phyloP scores from a whole-genome alignment of 2,113 vertebrate species.

The Tylochromis polylepis region DNA sequence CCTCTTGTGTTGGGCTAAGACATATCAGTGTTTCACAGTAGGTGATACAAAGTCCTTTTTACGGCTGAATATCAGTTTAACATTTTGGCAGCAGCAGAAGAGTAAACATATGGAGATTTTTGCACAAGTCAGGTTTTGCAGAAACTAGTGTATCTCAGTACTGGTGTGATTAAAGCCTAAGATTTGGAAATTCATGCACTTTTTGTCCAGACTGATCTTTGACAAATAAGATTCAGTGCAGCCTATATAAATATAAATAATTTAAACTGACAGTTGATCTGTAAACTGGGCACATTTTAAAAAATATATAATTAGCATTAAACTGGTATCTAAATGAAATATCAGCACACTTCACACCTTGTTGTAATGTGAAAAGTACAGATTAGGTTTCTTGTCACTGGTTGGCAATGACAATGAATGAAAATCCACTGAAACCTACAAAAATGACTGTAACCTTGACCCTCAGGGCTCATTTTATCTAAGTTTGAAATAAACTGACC shows the following conservation, averaged over 20 bases:
- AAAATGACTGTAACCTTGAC: neutral
- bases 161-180: neutral
- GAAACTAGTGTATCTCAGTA: neutral
- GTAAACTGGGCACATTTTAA: too few relatives aligned
- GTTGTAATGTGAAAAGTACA: neutral
- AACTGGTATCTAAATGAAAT: neutral
- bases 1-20: too few relatives aligned
- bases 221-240: neutral
- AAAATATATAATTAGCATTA: neutral
- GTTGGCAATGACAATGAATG: neutral
- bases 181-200: neutral
- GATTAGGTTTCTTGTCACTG: neutral
- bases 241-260: rapidly evolving
- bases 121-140: too few relatives aligned
- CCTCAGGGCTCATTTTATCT: too few relatives aligned
- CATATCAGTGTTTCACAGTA: too few relatives aligned
- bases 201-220: neutral
- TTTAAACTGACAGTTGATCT: neutral
- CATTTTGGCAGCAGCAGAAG: too few relatives aligned
- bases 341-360: neutral
- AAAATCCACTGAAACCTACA: neutral
- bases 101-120: too few relatives aligned
- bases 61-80: too few relatives aligned
- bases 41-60: too few relatives aligned
- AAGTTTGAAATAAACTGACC: neutral